A percentile compares a stretch with the other conserved stretches of the same genome.
These are phyloP conservation scores for Leptothorax acervorum DNA, from an alignment of 2,888 invertebrate species.

Conservation along the genomic window DNA sequence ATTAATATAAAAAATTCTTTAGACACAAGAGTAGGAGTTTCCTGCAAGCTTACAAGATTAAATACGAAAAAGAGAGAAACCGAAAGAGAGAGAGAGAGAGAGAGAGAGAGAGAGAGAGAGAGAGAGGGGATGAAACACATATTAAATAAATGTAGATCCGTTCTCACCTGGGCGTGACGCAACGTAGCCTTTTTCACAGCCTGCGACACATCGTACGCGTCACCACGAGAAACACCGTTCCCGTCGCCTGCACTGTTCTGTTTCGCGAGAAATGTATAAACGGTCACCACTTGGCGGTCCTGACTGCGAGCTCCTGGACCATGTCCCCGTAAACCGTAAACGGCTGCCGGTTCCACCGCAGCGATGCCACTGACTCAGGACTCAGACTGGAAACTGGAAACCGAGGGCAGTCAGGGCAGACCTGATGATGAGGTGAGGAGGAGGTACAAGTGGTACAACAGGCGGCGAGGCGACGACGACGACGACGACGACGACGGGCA, in stretches of 20 bases:
- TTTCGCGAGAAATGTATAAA: neutral
- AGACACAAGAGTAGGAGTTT: neutral
- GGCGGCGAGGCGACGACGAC: constrained; percentile 26
- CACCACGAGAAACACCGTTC: constrained; percentile 3
- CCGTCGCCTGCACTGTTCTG: neutral
- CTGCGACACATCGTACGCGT: constrained; percentile 57
- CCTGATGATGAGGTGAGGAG: constrained; percentile 65
- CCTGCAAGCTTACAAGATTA: neutral
- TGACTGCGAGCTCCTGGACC: constrained; percentile 40
- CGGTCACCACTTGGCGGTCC: constrained; percentile 23
- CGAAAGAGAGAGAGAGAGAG: neutral
- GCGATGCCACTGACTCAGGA: constrained; percentile 78
- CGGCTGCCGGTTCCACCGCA: constrained; percentile 73
- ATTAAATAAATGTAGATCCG: neutral
- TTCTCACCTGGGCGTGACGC: constrained; percentile 77
- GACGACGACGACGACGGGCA: too few relatives aligned
- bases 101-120: neutral
- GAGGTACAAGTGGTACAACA: constrained; percentile 32
- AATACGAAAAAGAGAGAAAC: neutral
- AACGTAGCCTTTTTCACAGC: constrained; percentile 47
- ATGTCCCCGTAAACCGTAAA: constrained; percentile 43
- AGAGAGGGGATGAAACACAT: neutral
- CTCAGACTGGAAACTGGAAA: neutral
- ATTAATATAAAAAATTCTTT: neutral
- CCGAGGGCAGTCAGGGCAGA: neutral